phyloP scores from a whole-genome alignment of 2,113 vertebrate genomes.

The Colius striatus region DNA sequence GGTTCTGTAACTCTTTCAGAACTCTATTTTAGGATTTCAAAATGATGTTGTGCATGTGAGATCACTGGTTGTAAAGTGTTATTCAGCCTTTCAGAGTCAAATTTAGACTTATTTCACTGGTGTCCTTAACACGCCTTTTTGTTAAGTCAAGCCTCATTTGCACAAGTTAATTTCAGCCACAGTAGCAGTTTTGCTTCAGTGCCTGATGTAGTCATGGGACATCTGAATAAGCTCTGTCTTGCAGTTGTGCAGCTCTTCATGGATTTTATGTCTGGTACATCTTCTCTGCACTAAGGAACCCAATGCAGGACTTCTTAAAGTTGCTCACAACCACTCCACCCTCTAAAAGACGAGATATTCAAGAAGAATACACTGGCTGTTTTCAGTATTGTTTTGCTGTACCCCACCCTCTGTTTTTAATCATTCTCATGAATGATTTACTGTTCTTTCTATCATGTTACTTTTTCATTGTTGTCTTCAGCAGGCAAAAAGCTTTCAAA shows the following conservation, averaged over 20 bases:
- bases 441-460: conserved; percentile 47
- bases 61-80: neutral
- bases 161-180: neutral
- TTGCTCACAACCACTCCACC: neutral
- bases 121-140: neutral
- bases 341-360: neutral
- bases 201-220: neutral
- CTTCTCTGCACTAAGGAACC: neutral
- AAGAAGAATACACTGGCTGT: neutral
- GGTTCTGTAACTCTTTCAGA: neutral
- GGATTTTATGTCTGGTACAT: neutral
- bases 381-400: conserved; percentile 2
- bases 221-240: neutral
- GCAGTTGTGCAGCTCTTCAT: neutral
- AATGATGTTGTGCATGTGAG: neutral
- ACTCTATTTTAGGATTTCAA: neutral
- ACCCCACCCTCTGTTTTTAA: conserved; percentile 2
- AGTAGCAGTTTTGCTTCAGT: neutral
- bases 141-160: neutral
- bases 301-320: neutral
- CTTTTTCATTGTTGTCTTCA: conserved; percentile 26
- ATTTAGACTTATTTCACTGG: neutral
- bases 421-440: conserved; percentile 57
- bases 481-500: conserved; percentile 40
- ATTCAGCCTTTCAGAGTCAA: neutral